Evolutionary conservation across 2,113 vertebrate species (phyloP).

Genomic region (Ceyx margarethae): DNA sequence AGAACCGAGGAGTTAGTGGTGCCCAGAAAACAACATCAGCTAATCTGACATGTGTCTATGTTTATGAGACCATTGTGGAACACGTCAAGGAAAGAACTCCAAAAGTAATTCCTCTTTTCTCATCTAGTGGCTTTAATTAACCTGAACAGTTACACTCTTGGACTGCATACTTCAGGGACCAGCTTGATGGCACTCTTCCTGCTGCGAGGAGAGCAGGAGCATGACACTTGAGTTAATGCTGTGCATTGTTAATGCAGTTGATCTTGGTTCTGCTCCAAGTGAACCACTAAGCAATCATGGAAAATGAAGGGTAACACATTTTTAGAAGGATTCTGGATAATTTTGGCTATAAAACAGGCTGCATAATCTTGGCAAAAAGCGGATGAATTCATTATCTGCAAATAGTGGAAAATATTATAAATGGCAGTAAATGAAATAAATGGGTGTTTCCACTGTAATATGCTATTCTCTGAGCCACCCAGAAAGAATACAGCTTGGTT

Average conservation of each 20-base stretch:
- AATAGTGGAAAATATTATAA: conserved; percentile 85
- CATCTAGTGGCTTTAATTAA: conserved; percentile 58
- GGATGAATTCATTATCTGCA: conserved; percentile 79
- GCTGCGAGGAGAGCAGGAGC: conserved; percentile 31
- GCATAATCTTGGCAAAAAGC: conserved; percentile 76
- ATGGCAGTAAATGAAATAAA: conserved; percentile 82
- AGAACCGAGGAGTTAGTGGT: not conserved
- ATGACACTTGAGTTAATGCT: conserved; percentile 71
- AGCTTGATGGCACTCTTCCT: conserved; percentile 17
- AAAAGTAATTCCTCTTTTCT: conserved; percentile 54
- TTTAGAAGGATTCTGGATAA: conserved; percentile 74
- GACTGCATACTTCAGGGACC: conserved; percentile 31
- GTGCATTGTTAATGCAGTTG: conserved; percentile 75
- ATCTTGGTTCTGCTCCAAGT: conserved; percentile 70
- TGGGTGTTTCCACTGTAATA: conserved; percentile 80
- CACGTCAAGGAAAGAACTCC: not conserved
- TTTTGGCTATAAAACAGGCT: conserved; percentile 72
- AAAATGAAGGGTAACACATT: conserved; percentile 77
- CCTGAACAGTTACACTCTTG: conserved; percentile 41
- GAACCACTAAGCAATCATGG: conserved; percentile 71
- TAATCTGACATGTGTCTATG: conserved; percentile 29
- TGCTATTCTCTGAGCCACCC: conserved; percentile 78
- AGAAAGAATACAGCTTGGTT: conserved; percentile 77
- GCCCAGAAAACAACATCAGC: conserved; percentile 48
- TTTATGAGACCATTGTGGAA: conserved; percentile 8